A percentile compares a stretch with the other conserved stretches of the same genome.
phyloP scores from a whole-genome alignment of 2,113 vertebrate species.

The Pseudorectes ferrugineus region DNA sequence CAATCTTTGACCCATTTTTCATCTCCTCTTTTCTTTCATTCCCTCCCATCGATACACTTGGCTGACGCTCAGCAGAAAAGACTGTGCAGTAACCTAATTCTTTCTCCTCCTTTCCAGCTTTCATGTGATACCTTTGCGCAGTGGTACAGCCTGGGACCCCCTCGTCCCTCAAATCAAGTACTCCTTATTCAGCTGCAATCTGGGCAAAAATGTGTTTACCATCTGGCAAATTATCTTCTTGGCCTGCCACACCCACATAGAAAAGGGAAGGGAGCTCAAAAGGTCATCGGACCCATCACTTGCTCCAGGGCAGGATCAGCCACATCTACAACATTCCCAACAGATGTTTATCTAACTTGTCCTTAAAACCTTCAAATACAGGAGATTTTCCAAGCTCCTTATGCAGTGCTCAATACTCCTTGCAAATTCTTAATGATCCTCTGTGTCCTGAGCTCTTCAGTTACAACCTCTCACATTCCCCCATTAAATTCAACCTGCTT shows the following conservation, averaged over 20 bases:
- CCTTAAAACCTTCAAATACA: constrained; percentile 7
- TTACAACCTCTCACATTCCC: constrained; percentile 58
- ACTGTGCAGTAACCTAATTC: background rate
- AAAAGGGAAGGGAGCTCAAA: constrained; percentile 37
- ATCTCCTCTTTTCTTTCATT: constrained; percentile 6
- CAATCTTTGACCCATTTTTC: constrained; percentile 53
- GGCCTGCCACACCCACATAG: background rate
- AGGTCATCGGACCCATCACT: constrained; percentile 17
- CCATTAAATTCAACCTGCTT: constrained; percentile 60
- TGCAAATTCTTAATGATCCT: constrained; percentile 60
- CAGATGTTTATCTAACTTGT: constrained; percentile 51
- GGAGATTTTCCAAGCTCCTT: constrained; percentile 25
- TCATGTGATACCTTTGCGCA: background rate
- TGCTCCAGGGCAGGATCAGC: constrained; percentile 44
- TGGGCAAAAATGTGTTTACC: constrained; percentile 46
- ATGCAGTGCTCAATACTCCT: background rate
- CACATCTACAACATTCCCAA: constrained; percentile 41
- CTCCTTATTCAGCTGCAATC: background rate
- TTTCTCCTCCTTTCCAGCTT: background rate
- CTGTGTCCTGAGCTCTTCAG: constrained; percentile 45
- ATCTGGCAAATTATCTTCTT: constrained; percentile 55
- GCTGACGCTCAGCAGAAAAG: background rate
- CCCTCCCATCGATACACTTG: background rate
- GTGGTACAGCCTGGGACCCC: background rate
- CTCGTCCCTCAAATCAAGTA: background rate